phyloP scores from a whole-genome alignment of 2,888 invertebrate species.

The Troides oblongomaculatus region DNA sequence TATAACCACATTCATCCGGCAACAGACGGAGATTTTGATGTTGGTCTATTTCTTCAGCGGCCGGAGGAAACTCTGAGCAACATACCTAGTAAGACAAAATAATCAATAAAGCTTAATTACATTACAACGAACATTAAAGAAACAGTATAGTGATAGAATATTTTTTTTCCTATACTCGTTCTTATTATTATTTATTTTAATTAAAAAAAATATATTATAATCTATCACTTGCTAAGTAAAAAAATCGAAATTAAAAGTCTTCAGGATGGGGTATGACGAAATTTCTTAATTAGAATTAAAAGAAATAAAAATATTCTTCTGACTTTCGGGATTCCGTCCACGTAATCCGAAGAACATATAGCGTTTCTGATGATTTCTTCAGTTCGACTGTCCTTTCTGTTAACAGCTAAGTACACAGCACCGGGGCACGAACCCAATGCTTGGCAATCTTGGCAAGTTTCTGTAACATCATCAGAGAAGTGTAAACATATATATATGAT shows the following conservation, averaged over 20 bases:
- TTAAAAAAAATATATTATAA: no score
- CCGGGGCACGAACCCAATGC: conserved; percentile 8
- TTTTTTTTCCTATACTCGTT: no score
- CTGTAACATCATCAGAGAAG: background rate
- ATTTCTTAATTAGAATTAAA: no score
- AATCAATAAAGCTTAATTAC: background rate
- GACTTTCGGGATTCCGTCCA: conserved; percentile 15
- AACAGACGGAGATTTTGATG: conserved; percentile 40
- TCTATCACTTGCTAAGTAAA: no score
- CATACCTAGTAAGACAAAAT: conserved; percentile 8
- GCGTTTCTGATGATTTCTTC: conserved; percentile 5
- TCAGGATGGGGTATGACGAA: no score
- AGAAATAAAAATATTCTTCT: no score
- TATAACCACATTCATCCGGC: conserved; percentile 66
- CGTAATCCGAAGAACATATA: conserved; percentile 10
- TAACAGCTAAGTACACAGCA: conserved; percentile 9
- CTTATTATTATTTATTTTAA: no score
- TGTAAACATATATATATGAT: background rate
- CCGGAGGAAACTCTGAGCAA: conserved; percentile 15
- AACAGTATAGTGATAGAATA: background rate
- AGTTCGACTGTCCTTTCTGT: conserved; percentile 9
- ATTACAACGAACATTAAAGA: background rate
- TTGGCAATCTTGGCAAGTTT: conserved; percentile 28
- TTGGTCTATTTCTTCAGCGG: conserved; percentile 41
- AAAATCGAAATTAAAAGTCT: no score